Evolutionary conservation across 2,113 vertebrate genomes (phyloP), one percentile per base, ranked within the genome.

Genomic region (Sebastes fasciatus): DNA sequence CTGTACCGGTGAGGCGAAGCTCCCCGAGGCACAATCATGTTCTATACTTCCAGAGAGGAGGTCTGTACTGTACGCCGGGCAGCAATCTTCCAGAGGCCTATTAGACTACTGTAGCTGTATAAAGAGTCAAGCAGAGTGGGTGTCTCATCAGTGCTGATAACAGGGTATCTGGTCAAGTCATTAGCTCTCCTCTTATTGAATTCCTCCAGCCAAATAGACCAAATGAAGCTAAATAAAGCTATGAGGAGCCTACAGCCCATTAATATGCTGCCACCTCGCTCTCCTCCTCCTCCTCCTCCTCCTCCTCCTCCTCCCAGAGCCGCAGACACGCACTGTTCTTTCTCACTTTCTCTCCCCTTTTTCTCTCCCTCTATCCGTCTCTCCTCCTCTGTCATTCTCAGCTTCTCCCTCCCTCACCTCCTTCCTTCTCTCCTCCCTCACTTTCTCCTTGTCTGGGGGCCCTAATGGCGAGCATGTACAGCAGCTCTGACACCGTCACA

Each of bases 401-500:
- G 12, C 55, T 48, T 60, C 46, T 16, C 68, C 70, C 62, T 69
- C 70, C 82, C 26, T 70, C 66, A 62, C 14, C 62, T 78, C 45
- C 68, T 40, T 70, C 64, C 65, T 34, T 66, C 51, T 16, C 54
- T 77, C 70, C 74, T 64, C 61, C 76, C 70, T 79, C 74, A 58
- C 69, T 72, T 65, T 76, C 84, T 79, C 40, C 79, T 88, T 90
- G 89, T 94, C 89, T 92, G 89, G 87, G 89, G 91, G 92, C 95
- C 89, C 94, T 95, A 92, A 94, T 84, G 91, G 95, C 67, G 92
- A 95, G 95, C 93, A 90, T 91, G 94, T 94, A 95, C 86, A 49
- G 83, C 90, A 46, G 83, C 91, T 93, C 93, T 95, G 96, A 96
- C 96, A 95, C 95, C 94, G 90, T 95, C 97, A 98, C 98, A 99